Conservation (phyloP, 2,797 vertebrate species). For the Morus bassanus region DNA sequence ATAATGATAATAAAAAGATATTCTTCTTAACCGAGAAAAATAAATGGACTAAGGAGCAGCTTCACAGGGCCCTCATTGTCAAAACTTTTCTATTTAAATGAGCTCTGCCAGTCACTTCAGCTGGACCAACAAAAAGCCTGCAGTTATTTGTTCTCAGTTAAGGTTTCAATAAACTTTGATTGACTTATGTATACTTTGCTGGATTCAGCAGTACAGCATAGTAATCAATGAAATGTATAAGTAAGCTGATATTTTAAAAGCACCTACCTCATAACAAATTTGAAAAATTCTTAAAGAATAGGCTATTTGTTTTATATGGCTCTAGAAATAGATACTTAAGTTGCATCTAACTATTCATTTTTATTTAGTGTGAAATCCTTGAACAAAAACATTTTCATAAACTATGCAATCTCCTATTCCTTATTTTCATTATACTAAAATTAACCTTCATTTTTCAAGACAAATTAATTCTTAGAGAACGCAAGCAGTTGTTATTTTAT, state of each 20-base stretch:
- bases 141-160: neutral
- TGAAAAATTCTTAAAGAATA: neutral
- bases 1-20: neutral
- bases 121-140: neutral
- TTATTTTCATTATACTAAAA: neutral
- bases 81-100: neutral
- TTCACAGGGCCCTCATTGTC: neutral
- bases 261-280: neutral
- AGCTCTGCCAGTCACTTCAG: neutral
- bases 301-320: neutral
- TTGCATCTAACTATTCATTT: neutral
- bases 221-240: neutral
- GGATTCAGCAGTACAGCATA: neutral
- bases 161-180: neutral
- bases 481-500: neutral
- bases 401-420: neutral
- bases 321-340: neutral
- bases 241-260: neutral
- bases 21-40: neutral
- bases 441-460: neutral
- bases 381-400: neutral
- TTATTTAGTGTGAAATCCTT: neutral
- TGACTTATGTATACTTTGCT: neutral
- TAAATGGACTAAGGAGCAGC: neutral
- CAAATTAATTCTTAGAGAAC: neutral